Conservation (phyloP, 2,113 vertebrate species). For the Leiothrix lutea region DNA sequence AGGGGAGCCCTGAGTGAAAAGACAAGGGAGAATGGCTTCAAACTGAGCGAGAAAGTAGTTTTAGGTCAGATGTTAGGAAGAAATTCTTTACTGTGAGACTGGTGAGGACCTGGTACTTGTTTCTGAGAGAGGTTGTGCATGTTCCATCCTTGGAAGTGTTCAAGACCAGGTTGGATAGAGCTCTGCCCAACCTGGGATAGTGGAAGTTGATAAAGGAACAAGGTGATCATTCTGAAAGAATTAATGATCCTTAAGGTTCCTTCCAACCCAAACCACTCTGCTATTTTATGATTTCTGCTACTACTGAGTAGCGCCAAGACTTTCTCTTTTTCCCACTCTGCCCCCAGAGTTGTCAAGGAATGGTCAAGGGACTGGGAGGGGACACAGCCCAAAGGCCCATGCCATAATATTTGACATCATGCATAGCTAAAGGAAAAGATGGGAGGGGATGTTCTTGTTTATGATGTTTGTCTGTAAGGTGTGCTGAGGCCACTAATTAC, state of each 20-base stretch:
- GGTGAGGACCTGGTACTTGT: neutral
- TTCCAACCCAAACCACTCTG: neutral
- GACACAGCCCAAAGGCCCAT: neutral
- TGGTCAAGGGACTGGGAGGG: rapidly evolving
- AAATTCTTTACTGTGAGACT: neutral
- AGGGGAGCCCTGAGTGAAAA: neutral
- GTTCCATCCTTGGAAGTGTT: neutral
- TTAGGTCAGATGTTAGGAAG: no score
- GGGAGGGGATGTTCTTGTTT: rapidly evolving
- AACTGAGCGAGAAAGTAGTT: neutral
- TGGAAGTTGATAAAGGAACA: neutral
- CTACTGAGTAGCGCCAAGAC: neutral
- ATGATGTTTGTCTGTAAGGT: neutral
- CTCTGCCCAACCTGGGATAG: neutral
- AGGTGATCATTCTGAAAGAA: rapidly evolving
- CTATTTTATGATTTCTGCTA: neutral
- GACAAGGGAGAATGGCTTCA: neutral
- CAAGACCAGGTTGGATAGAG: neutral
- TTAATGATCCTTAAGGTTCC: neutral
- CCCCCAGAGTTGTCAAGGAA: rapidly evolving
- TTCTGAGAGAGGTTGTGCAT: neutral
- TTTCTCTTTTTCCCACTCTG: neutral
- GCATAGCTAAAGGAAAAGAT: neutral
- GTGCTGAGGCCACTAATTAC: neutral
- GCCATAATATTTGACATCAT: neutral